Base-by-base conservation (phyloP, 2,888 invertebrate species). In the Colletes collaris region DNA sequence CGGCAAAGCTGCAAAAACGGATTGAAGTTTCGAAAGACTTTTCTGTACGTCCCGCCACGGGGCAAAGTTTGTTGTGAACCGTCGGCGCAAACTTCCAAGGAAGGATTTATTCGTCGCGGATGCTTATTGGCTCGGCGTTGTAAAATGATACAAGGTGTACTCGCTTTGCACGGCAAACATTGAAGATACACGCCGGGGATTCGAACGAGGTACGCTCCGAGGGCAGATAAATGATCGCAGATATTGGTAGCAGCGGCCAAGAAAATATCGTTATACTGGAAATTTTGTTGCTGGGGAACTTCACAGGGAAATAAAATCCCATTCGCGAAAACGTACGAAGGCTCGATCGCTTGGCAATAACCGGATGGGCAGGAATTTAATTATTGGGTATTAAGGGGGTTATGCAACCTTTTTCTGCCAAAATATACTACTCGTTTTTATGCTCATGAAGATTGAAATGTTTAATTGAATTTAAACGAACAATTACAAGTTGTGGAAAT, bases 71-170 rank as follows among this genome's bases (percentile, higher is more conserved):
- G 75, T 75, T 75, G 68, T 62, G 79, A 74, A 37, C 58, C 56
- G 44, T 55, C 55, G 40, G 68, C 80, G 81, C 73, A 72, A 72
- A 86, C 83, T 72, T 66, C 63, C 56, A 40, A 59, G 66, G 77
- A 79, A 65, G 71, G 79, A 86, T 85, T 85, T 85, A 83, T 83
- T 76, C 79, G 67, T 70, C 35, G 62, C 59, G 83, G 83, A 83
- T 85, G 74, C 78, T 85, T 85, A 85, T 85, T 85, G 86, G 85
- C 62, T 76, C 58, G 44, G 55, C 65, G 69, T 74, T 55, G 82
- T 63, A 66, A 79, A 72, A 74, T 79, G 77, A 82, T 76, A 76
- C 80, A 75, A 64, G 70, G 65, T 78, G 65, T 82, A 79, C 82
- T 66, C 60, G 74, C 79, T 72, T 75, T 80, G 73, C 73, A 59